Evolutionary conservation across 2,888 invertebrate genomes (phyloP), one percentile per base, ranked within the genome.

Genomic region (Leucozona laternaria): DNA sequence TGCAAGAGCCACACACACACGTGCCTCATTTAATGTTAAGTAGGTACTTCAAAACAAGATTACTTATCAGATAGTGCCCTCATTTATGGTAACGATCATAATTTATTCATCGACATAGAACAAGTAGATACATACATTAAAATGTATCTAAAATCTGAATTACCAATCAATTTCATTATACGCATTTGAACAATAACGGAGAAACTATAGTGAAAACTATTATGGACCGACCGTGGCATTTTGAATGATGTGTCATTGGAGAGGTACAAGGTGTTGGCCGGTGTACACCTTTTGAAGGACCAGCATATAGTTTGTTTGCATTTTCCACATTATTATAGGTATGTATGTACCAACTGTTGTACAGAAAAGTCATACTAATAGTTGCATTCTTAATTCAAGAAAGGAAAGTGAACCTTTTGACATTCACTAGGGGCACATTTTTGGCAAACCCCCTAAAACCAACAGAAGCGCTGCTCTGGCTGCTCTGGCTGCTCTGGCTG

Each of bases 251-350:
- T 43, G 17, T 28, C 40, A 45, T 43, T 50, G 17, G 45, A 43
- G 43, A 45, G 45, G 31, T 31, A 45, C 28, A 45, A 64, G 64
- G 64, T 64, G 64, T 64, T 43, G 5, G 31, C 20, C 7, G 13
- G 15, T 13, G 1, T 28, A 7, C 45, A 64, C 64, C 64, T 64
- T 64, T 48, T 17, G 5, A 28, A 64, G 17, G 13, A 64, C 64
- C 64, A 64, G 64, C 64, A 64, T 64, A 64, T 17, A 64, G 20
- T 64, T 64, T 64, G 64, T 45, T 45, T 64, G 43, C 28, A 64
- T 45, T 64, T 62, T 25, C 15, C 43, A 25, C 22, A 37, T 15
- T 25, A 40, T 8, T 15, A 22, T 17, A 2, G 5, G 4, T 31
- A 31, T 1, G 8, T 31, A 28, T 4, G 8, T 0, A 17, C 2